Conservation (phyloP, 1,140 invertebrate species). For the Polypedilum pembai region DNA sequence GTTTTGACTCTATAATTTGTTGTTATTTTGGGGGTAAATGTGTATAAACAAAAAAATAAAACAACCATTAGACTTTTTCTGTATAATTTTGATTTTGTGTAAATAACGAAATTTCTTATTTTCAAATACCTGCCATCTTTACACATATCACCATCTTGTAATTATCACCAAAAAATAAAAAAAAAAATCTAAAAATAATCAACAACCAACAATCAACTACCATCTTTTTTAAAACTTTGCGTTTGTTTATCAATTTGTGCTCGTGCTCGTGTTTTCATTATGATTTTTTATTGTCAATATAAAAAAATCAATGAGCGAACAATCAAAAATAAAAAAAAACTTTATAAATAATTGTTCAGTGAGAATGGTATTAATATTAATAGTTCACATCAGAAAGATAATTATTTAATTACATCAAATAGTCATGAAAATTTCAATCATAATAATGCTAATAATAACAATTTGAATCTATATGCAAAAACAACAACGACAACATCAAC, state of each 20-base stretch:
- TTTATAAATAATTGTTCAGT: background rate
- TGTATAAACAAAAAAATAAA: background rate
- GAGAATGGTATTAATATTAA: constrained; percentile 25
- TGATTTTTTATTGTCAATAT: background rate
- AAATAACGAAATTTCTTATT: background rate
- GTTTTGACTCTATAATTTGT: background rate
- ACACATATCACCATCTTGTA: constrained; percentile 9
- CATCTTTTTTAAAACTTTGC: background rate
- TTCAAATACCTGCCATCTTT: background rate
- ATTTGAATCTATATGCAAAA: constrained; percentile 26
- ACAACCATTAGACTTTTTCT: background rate
- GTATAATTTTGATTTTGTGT: constrained; percentile 20
- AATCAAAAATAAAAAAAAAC: background rate
- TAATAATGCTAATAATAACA: constrained; percentile 11
- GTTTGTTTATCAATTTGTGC: constrained; percentile 22
- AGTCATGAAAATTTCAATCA: constrained; percentile 22
- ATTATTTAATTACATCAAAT: constrained; percentile 13
- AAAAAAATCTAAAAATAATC: background rate
- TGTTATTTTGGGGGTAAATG: background rate
- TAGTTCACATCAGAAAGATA: constrained; percentile 25
- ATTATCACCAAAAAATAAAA: constrained; percentile 9
- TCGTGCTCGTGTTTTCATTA: constrained; percentile 25
- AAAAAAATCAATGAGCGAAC: background rate
- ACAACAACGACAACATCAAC: constrained; percentile 18
- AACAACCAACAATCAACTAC: background rate